These are phyloP conservation scores for Ooceraea biroi DNA, from an alignment of 1,140 invertebrate species.

Conservation along the genomic window DNA sequence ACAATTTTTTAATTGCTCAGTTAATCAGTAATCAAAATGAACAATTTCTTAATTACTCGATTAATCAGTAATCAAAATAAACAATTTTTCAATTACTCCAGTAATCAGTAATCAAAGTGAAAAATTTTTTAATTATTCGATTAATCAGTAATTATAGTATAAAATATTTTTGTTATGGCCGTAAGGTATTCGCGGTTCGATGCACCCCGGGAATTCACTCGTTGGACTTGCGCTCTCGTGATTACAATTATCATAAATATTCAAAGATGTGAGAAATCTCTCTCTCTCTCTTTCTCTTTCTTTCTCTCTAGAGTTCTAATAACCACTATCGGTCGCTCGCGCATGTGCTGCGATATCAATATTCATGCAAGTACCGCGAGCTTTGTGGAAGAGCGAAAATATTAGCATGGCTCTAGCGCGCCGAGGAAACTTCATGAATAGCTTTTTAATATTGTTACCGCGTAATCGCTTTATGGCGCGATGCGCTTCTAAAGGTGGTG, in stretches of 20 bases:
- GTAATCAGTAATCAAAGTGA: too few species aligned
- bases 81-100: too few species aligned
- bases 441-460: conserved; percentile 48
- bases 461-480: conserved; percentile 47
- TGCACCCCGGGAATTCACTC: neutral
- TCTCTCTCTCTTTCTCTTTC: neutral
- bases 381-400: conserved; percentile 39
- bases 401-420: conserved; percentile 2
- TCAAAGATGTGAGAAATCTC: neutral
- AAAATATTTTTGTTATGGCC: too few species aligned
- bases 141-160: too few species aligned
- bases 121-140: too few species aligned
- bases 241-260: conserved; percentile 65
- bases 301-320: conserved; percentile 17
- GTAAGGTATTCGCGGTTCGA: conserved; percentile 1
- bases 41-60: too few species aligned
- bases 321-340: neutral
- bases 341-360: conserved; percentile 18
- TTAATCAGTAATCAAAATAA: too few species aligned
- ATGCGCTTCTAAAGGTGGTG: neutral
- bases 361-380: conserved; percentile 27
- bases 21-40: too few species aligned
- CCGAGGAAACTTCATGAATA: conserved; percentile 45
- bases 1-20: too few species aligned
- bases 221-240: neutral